Evolutionary conservation across 92 coral and sea anemone species (phyloP), one percentile per base, ranked within the genome.

Genomic region (Porites cylindrica): DNA sequence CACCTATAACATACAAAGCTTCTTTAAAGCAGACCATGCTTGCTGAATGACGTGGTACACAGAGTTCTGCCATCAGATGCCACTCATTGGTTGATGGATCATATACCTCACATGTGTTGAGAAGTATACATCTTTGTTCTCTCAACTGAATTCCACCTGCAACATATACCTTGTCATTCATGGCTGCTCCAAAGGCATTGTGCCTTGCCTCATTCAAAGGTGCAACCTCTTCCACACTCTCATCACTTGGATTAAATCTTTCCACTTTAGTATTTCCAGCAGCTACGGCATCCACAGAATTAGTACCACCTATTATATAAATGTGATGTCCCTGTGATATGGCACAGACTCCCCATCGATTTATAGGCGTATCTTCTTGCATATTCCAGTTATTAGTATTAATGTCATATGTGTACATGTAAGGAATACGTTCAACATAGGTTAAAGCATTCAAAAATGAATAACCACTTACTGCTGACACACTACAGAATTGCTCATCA

Each of bases 1-100:
- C 96, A 0, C 96, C 96, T 21, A 93, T 53, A 11, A 93, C 91
- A 69, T 88, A 91, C 61, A 93, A 71, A 77, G 76, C 77, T 82
- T 75, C 91, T 3, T 92, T 78, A 63, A 88, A 71, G 71, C 84
- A 38, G 63, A 88, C 92, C 65, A 93, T 93, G 70, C 96, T 93
- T 60, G 94, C 96, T 8, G 76, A 90, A 63, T 70, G 82, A 69
- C 94, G 70, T 24, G 91, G 93, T 17, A 85, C 78, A 50, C 72
- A 88, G 87, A 91, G 87, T 20, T 80, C 81, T 52, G 96, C 83
- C 76, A 93, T 89, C 54, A 75, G 62, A 23, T 88, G 90, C 94
- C 96, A 91, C 74, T 93, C 94, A 81, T 93, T 77, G 19, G 77
- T 77, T 51, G 68, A 24, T 50, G 88, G 75, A 73, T 91, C 86